These are phyloP conservation scores for Amitus sp. DNA, from an alignment of 2,888 invertebrate genomes.

Conservation along the genomic window DNA sequence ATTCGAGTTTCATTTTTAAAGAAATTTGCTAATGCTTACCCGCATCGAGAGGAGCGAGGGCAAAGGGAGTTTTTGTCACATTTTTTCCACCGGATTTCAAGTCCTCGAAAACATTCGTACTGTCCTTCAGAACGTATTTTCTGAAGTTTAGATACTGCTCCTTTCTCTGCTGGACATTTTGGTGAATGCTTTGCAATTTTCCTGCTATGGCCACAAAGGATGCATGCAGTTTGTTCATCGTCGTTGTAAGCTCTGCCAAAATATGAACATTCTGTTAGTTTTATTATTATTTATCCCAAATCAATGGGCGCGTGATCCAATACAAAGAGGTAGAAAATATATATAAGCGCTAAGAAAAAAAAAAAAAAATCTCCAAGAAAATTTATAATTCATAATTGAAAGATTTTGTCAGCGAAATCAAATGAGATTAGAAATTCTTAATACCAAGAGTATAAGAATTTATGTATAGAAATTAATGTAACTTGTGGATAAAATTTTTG, in stretches of 20 bases:
- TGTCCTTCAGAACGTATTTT: conserved; percentile 81
- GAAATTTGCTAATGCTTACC: conserved; percentile 44
- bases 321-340: no score
- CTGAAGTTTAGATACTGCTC: conserved; percentile 85
- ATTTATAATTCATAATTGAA: background rate
- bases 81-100: conserved; percentile 51
- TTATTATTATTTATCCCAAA: no score
- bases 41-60: conserved; percentile 72
- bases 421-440: no score
- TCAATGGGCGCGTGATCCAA: no score
- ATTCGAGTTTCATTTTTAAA: no score
- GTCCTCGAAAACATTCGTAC: conserved; percentile 79
- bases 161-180: conserved; percentile 82
- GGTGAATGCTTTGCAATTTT: conserved; percentile 83
- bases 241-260: conserved; percentile 76
- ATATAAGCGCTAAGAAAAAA: no score
- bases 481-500: no score
- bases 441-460: no score
- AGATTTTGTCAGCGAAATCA: no score
- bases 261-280: no score
- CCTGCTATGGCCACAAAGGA: conserved; percentile 90
- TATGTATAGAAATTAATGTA: no score
- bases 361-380: conserved; percentile 4
- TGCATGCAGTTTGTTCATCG: conserved; percentile 85
- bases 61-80: conserved; percentile 67